phyloP scores from a whole-genome alignment of 2,797 vertebrate species.

The Sebastes steindachneri region DNA sequence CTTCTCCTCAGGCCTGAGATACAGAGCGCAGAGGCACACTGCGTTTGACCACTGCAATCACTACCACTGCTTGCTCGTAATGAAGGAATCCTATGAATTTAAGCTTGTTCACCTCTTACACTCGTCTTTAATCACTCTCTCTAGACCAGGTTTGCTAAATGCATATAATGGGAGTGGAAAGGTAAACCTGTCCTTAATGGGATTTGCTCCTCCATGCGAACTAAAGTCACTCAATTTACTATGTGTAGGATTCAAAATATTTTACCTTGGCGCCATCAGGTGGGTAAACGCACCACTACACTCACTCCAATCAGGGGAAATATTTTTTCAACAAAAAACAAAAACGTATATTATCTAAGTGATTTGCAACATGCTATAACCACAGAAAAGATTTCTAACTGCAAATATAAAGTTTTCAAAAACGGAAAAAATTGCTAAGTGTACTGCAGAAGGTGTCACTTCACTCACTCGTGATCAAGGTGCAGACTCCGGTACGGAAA shows the following conservation, averaged over 20 bases:
- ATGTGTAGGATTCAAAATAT: neutral
- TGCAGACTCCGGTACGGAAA: too few species aligned
- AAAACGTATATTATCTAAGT: neutral
- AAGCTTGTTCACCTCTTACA: neutral
- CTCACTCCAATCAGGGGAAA: neutral
- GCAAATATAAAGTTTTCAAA: neutral
- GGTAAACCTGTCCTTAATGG: neutral
- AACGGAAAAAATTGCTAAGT: neutral
- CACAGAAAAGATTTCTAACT: neutral
- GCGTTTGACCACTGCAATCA: conserved; percentile 2
- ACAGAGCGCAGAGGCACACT: neutral
- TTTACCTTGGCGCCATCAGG: neutral
- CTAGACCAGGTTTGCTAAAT: neutral
- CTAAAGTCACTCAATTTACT: neutral
- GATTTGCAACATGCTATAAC: neutral
- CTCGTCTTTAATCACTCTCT: neutral
- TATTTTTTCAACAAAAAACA: neutral
- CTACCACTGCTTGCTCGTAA: conserved; percentile 1
- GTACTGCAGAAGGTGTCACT: neutral
- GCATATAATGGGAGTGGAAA: neutral
- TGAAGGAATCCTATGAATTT: neutral
- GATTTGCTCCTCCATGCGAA: neutral
- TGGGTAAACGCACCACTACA: neutral
- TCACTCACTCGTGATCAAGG: too few species aligned
- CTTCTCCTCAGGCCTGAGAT: neutral